Evolutionary conservation across 2,113 vertebrate species (phyloP).

Genomic region (Haplotaxodon microlepis): DNA sequence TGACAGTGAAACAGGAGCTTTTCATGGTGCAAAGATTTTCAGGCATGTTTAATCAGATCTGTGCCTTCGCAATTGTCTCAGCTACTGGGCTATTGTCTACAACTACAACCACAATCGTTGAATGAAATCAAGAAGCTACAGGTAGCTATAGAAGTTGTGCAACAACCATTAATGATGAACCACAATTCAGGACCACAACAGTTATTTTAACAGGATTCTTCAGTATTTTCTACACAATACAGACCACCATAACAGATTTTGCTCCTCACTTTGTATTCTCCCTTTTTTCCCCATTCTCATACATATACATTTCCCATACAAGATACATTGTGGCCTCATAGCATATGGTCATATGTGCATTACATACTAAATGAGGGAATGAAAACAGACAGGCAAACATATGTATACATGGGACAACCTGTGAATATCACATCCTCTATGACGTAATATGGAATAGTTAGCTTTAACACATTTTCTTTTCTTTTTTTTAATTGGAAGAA

Average conservation of each 20-base stretch:
- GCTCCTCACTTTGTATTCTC: not conserved
- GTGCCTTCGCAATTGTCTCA: not conserved
- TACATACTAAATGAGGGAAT: not conserved
- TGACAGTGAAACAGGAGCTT: not conserved
- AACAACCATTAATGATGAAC: not conserved
- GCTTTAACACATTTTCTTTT: not conserved
- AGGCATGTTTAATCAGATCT: not conserved
- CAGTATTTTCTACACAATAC: not conserved
- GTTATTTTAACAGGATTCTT: not conserved
- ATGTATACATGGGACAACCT: not conserved
- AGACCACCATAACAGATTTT: not conserved
- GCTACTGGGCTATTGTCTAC: not conserved
- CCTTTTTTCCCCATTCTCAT: fast-evolving
- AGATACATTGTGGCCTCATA: not conserved
- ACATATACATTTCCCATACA: not conserved
- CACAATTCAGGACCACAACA: not conserved
- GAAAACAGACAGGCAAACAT: not conserved
- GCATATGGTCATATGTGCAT: not conserved
- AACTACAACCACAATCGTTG: not conserved
- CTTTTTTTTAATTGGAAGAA: not conserved
- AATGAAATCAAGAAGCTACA: not conserved
- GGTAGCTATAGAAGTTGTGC: not conserved
- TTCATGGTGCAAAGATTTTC: not conserved
- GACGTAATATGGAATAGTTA: not conserved
- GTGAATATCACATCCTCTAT: not conserved